These are phyloP conservation scores for Gadus chalcogrammus DNA, from an alignment of 2,113 vertebrate genomes.

Conservation along the genomic window DNA sequence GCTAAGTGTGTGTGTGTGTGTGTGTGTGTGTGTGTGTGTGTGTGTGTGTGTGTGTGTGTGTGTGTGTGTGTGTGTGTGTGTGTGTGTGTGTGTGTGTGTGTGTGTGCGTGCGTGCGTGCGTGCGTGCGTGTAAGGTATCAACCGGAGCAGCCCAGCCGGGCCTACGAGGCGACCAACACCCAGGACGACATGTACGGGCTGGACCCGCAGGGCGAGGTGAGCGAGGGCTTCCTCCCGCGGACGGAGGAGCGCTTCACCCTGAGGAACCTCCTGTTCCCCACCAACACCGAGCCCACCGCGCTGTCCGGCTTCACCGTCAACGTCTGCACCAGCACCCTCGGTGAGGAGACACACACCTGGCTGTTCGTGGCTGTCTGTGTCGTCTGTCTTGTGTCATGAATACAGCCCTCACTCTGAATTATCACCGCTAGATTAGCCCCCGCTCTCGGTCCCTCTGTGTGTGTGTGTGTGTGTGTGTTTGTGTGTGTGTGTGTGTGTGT, in stretches of 20 bases:
- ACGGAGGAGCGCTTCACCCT: constrained; percentile 71
- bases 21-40: not conserved
- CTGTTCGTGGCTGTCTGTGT: too few species aligned
- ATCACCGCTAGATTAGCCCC: too few species aligned
- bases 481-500: too few species aligned
- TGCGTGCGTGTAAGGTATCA: constrained; percentile 78
- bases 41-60: too few species aligned
- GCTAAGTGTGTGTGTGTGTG: too few species aligned
- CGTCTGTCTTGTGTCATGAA: too few species aligned
- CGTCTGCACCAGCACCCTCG: constrained; percentile 77
- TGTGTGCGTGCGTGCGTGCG: too few species aligned
- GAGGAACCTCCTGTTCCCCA: constrained; percentile 73
- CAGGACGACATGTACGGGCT: constrained; percentile 77
- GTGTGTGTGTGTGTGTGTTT: too few species aligned
- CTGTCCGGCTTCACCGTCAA: constrained; percentile 82
- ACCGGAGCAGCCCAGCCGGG: constrained; percentile 80
- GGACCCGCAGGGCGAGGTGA: constrained; percentile 76
- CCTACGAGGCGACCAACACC: constrained; percentile 85
- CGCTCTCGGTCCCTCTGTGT: too few species aligned
- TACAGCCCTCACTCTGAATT: too few species aligned
- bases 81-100: too few species aligned
- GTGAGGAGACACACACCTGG: constrained; percentile 65
- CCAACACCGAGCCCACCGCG: constrained; percentile 78
- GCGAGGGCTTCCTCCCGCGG: constrained; percentile 71
- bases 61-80: not conserved